These are phyloP conservation scores for Acleris sparsana DNA, from an alignment of 2,888 invertebrate genomes.

Conservation along the genomic window DNA sequence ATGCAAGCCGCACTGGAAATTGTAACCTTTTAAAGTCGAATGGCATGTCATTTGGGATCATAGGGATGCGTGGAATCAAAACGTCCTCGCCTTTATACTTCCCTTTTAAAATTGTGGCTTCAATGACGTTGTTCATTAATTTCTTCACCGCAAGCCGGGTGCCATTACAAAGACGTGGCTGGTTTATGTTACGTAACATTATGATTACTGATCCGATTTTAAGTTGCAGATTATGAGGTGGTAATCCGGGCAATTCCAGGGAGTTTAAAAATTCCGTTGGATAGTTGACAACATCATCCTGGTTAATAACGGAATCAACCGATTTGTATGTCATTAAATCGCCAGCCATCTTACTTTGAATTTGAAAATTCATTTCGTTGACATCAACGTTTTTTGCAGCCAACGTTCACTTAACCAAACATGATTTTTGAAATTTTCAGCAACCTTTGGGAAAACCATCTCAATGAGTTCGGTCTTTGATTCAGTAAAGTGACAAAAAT, in stretches of 20 bases:
- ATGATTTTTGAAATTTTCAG: no score
- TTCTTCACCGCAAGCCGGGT: conserved; percentile 1
- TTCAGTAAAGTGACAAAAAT: conserved; percentile 41
- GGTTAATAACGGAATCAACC: background rate
- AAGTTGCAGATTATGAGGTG: conserved; percentile 48
- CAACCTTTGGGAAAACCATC: conserved; percentile 45
- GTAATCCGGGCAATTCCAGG: conserved; percentile 46
- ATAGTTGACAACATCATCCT: background rate
- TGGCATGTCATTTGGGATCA: conserved; percentile 44
- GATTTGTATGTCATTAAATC: conserved; percentile 10
- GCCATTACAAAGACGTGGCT: conserved; percentile 3
- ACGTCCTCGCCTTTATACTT: conserved; percentile 41
- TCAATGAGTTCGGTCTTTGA: conserved; percentile 26
- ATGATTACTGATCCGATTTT: conserved; percentile 44
- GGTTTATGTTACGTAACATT: conserved; percentile 38
- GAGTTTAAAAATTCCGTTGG: conserved; percentile 46
- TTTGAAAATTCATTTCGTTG: conserved; percentile 25
- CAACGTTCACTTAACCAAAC: no score
- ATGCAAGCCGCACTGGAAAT: conserved; percentile 36
- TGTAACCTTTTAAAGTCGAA: conserved; percentile 40
- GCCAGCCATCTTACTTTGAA: background rate
- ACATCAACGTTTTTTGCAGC: conserved; percentile 44
- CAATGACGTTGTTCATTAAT: conserved; percentile 1
- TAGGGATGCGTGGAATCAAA: conserved; percentile 41
- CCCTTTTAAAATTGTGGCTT: conserved; percentile 42